Conservation (phyloP, 2,797 vertebrate species). For the Carduelis carduelis region DNA sequence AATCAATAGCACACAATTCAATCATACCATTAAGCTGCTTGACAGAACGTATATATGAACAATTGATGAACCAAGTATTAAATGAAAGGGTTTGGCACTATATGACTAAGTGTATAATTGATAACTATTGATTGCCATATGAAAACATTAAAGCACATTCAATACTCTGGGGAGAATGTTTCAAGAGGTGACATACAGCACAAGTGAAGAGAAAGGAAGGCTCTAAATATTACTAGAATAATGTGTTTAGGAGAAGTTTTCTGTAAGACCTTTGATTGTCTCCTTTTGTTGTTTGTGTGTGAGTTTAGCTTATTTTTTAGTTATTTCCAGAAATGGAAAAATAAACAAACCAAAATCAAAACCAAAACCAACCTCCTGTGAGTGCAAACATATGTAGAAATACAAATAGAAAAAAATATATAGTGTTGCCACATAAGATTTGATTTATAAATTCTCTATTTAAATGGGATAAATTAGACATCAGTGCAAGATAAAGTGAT, state of each 20-base stretch:
- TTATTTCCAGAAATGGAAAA: neutral
- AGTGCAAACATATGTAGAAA: neutral
- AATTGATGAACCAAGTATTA: slow-evolving; percentile 51
- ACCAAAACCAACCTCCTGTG: neutral
- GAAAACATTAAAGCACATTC: slow-evolving; percentile 20
- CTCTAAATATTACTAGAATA: neutral
- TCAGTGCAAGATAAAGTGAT: neutral
- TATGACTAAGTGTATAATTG: slow-evolving; percentile 50
- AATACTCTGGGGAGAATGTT: neutral
- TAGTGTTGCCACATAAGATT: neutral
- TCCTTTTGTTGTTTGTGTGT: neutral
- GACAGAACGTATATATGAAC: slow-evolving; percentile 50
- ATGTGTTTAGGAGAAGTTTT: neutral
- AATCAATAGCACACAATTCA: slow-evolving; percentile 43
- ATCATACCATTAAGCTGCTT: slow-evolving; percentile 53
- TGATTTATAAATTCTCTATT: neutral
- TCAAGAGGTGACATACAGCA: neutral
- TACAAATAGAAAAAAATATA: neutral
- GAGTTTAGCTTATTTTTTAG: neutral
- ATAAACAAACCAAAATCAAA: accelerated
- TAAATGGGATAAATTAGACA: neutral
- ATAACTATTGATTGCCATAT: slow-evolving; percentile 59
- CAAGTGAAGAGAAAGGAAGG: neutral
- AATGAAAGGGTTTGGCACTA: slow-evolving; percentile 35
- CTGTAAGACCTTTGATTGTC: neutral